Evolutionary conservation across 2,888 invertebrate genomes (phyloP).

Genomic region (Podabrus alpinus): DNA sequence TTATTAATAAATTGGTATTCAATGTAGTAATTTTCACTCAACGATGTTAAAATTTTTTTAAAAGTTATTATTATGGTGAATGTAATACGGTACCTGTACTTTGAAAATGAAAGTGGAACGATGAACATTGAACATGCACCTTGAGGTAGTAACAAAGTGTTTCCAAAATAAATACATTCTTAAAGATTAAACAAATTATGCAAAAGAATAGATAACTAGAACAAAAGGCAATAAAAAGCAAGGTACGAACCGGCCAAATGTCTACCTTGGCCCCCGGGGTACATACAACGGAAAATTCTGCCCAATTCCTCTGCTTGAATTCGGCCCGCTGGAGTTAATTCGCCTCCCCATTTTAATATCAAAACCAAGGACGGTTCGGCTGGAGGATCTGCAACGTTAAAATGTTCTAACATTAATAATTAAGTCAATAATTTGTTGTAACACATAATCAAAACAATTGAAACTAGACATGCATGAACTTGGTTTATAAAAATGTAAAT

Average conservation of each 20-base stretch:
- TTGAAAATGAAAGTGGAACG: not conserved
- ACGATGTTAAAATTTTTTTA: not conserved
- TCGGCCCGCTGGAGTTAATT: conserved; percentile 95
- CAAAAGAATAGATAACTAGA: conserved; percentile 14
- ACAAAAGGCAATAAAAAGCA: conserved; percentile 39
- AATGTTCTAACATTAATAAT: conserved; percentile 2
- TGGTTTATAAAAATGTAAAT: not conserved
- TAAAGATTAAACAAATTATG: not conserved
- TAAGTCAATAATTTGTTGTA: not conserved
- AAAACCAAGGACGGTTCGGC: conserved; percentile 93
- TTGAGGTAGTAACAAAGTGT: not conserved
- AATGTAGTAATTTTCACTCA: not conserved
- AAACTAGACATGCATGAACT: not conserved
- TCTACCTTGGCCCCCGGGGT: conserved; percentile 95
- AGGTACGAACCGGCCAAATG: conserved; percentile 74
- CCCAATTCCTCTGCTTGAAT: conserved; percentile 98
- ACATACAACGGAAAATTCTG: conserved; percentile 98
- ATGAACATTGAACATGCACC: not conserved
- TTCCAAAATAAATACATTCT: not conserved
- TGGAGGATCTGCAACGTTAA: conserved; percentile 70
- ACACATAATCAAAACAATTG: not conserved
- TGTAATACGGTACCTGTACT: not conserved
- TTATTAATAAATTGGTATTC: not conserved
- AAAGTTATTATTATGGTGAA: not conserved
- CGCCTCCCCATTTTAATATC: conserved; percentile 99